phyloP scores from a whole-genome alignment of 2,797 vertebrate species.

The Poecilia wingei region DNA sequence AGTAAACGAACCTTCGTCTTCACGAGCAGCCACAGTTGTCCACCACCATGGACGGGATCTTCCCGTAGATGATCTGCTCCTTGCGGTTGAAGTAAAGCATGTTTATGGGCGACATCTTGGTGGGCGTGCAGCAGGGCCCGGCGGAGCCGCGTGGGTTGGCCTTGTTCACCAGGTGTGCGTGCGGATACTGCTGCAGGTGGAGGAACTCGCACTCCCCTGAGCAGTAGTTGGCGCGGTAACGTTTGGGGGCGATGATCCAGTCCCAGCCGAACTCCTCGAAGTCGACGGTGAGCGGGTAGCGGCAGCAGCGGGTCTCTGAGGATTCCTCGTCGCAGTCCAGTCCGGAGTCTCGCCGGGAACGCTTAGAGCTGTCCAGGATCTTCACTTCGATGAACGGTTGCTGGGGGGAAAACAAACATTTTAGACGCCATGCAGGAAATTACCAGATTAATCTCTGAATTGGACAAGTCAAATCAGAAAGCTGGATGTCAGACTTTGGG shows the following conservation, averaged over 20 bases:
- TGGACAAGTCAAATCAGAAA: background rate
- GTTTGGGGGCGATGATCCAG: constrained; percentile 98
- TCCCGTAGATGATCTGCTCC: constrained; percentile 97
- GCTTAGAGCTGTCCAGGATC: constrained; percentile 91
- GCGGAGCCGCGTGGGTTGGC: constrained; percentile 92
- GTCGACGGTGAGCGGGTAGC: constrained; percentile 95
- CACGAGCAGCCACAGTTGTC: constrained; percentile 97
- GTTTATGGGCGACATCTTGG: constrained; percentile 98
- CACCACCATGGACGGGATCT: constrained; percentile 97
- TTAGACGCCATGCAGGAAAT: background rate
- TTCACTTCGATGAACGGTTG: constrained; percentile 97
- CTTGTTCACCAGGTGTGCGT: constrained; percentile 96
- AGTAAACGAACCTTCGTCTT: constrained; percentile 50
- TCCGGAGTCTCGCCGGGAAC: constrained; percentile 90
- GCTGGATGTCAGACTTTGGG: background rate
- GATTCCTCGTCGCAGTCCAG: constrained; percentile 96
- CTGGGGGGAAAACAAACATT: constrained; percentile 66
- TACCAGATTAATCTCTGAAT: background rate
- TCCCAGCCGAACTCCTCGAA: constrained; percentile 99
- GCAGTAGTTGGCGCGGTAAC: constrained; percentile 97
- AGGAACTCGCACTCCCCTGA: constrained; percentile 96
- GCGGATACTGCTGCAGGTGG: constrained; percentile 95
- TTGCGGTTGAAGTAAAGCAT: constrained; percentile 98
- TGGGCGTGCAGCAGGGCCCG: constrained; percentile 96
- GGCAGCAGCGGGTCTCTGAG: constrained; percentile 91